Evolutionary conservation across 2,888 invertebrate species (phyloP).

Genomic region (Parelbella ahira): DNA sequence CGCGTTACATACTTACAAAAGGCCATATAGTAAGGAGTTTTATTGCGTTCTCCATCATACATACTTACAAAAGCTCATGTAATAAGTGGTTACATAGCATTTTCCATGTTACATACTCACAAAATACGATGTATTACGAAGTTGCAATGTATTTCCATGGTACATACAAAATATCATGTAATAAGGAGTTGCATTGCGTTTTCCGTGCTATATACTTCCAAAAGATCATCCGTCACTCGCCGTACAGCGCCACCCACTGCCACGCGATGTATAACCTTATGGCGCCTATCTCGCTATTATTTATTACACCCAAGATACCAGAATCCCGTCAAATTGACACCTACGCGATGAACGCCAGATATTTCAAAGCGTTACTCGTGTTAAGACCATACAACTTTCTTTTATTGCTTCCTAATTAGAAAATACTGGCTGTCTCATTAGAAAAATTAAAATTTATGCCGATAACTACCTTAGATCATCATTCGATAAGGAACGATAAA

Average conservation of each 20-base stretch:
- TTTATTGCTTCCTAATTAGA: constrained; percentile 11
- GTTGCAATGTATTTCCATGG: too few species aligned
- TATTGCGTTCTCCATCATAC: too few species aligned
- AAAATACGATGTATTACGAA: too few species aligned
- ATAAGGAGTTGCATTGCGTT: too few species aligned
- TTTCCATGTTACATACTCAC: too few species aligned
- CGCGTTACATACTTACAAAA: too few species aligned
- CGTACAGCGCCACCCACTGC: constrained; percentile 26
- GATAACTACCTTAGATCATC: constrained; percentile 5
- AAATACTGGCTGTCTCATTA: background rate
- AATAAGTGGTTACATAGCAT: too few species aligned
- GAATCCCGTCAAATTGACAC: constrained; percentile 50
- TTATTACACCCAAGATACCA: constrained; percentile 66
- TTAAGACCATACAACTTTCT: constrained; percentile 6
- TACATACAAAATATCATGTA: too few species aligned
- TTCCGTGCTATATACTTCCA: too few species aligned
- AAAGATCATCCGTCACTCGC: constrained; percentile 6
- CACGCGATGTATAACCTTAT: constrained; percentile 59
- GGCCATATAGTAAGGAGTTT: too few species aligned
- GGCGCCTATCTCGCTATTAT: constrained; percentile 65
- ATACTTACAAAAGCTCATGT: too few species aligned
- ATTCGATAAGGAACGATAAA: too few species aligned
- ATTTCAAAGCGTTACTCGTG: constrained; percentile 2
- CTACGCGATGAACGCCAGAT: constrained; percentile 41
- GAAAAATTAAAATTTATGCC: background rate